Percentiles rank a stretch among this genome's conserved stretches.
These are phyloP conservation scores for Tachina grossa DNA, from an alignment of 2,888 invertebrate species.

Conservation along the genomic window DNA sequence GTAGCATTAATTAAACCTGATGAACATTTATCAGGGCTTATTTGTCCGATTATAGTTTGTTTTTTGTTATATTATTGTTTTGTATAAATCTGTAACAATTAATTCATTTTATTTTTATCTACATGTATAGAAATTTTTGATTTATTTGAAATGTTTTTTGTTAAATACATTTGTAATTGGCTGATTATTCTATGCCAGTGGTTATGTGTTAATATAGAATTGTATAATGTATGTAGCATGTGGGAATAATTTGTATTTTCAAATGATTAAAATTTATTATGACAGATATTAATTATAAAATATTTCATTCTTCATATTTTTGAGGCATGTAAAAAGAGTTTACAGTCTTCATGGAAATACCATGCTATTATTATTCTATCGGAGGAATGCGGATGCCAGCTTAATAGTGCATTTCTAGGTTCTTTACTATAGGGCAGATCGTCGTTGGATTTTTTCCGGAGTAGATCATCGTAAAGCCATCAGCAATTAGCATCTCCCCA, in stretches of 20 bases:
- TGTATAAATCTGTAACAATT: conserved; percentile 48
- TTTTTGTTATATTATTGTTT: conserved; percentile 24
- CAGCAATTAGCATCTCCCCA: too few species aligned
- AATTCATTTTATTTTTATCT: conserved; percentile 43
- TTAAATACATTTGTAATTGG: conserved; percentile 44
- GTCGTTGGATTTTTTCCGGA: too few species aligned
- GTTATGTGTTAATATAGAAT: background rate
- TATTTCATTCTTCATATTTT: conserved; percentile 13
- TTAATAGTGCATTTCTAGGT: too few species aligned
- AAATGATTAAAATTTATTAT: conserved; percentile 68
- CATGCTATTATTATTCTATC: too few species aligned
- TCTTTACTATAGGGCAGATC: too few species aligned
- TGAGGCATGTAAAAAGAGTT: background rate
- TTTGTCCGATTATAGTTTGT: conserved; percentile 23
- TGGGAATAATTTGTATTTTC: conserved; percentile 59
- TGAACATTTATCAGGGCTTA: conserved; percentile 51
- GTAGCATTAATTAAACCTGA: conserved; percentile 19
- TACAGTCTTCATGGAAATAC: conserved; percentile 14
- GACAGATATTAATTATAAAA: conserved; percentile 65
- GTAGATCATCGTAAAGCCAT: too few species aligned
- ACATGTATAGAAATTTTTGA: conserved; percentile 25
- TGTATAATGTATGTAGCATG: background rate
- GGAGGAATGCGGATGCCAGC: too few species aligned
- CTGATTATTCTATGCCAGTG: conserved; percentile 16
- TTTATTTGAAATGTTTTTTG: conserved; percentile 32